Conservation (phyloP, 2,797 vertebrate genomes). For the Triplophysa yarkandensis region DNA sequence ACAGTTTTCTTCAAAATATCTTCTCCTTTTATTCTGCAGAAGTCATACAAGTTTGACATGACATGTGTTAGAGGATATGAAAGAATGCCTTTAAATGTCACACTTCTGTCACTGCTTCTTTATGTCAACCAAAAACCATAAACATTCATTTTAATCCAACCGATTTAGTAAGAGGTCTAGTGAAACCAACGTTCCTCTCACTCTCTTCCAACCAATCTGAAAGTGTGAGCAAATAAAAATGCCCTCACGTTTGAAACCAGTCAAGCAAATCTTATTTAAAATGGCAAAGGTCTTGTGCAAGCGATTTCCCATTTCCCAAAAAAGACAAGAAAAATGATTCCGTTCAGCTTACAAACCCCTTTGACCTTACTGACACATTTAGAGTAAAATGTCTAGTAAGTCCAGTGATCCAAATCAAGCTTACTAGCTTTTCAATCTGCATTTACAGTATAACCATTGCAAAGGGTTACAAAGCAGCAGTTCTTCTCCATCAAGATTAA, state of each 20-base stretch:
- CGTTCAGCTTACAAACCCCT: neutral
- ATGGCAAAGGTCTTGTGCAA: conserved; percentile 21
- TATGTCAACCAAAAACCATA: neutral
- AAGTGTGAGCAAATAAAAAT: conserved; percentile 14
- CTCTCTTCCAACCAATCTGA: neutral
- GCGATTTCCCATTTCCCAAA: conserved; percentile 15
- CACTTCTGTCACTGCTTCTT: neutral
- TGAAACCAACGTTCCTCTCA: neutral
- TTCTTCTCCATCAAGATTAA: conserved; percentile 7
- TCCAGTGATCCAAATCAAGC: conserved; percentile 4
- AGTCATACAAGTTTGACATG: too few relatives aligned
- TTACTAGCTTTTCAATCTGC: neutral
- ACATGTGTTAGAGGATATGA: too few relatives aligned
- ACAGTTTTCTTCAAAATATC: too few relatives aligned
- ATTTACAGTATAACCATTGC: neutral
- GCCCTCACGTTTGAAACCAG: conserved; percentile 11
- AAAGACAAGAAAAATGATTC: neutral
- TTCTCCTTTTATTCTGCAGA: too few relatives aligned
- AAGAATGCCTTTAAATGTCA: too few relatives aligned
- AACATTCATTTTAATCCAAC: conserved; percentile 1
- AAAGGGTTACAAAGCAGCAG: neutral
- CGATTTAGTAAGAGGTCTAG: neutral
- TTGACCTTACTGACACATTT: neutral
- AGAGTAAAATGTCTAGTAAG: neutral
- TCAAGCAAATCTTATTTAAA: conserved; percentile 23